Conservation (phyloP, 2,888 invertebrate genomes). For the Trachelus troglodyta region DNA sequence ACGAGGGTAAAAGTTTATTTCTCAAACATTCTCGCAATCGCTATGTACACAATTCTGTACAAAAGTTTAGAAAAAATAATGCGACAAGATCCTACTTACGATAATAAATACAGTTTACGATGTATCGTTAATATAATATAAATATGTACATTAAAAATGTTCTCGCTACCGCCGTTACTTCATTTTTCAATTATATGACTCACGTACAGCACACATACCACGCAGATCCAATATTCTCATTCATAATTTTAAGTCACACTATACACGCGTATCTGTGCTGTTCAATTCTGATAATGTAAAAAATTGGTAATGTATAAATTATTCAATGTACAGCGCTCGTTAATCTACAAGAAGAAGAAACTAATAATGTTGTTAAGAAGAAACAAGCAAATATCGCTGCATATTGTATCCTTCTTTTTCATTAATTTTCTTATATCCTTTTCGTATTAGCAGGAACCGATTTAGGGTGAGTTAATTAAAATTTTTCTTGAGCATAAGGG, state of each 20-base stretch:
- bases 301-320: not conserved
- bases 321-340: not conserved
- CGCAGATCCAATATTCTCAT: not conserved
- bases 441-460: not conserved
- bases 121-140: constrained; percentile 30
- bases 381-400: not conserved
- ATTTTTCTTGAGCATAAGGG: not conserved
- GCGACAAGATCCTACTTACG: constrained; percentile 21
- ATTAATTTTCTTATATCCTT: not conserved
- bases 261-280: not conserved
- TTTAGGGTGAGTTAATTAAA: not conserved
- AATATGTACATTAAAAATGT: constrained; percentile 43
- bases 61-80: constrained; percentile 56
- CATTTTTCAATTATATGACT: not conserved
- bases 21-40: constrained; percentile 17
- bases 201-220: not conserved
- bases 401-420: not conserved
- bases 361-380: not conserved
- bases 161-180: constrained; percentile 1
- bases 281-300: not conserved
- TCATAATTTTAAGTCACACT: not conserved
- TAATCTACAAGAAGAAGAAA: not conserved
- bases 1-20: constrained; percentile 29
- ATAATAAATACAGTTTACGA: constrained; percentile 26
- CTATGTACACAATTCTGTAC: constrained; percentile 53